Percentiles rank a stretch among this genome's conserved stretches.
Conservation (phyloP, 2,888 invertebrate species). For the Lacanobia oleracea region DNA sequence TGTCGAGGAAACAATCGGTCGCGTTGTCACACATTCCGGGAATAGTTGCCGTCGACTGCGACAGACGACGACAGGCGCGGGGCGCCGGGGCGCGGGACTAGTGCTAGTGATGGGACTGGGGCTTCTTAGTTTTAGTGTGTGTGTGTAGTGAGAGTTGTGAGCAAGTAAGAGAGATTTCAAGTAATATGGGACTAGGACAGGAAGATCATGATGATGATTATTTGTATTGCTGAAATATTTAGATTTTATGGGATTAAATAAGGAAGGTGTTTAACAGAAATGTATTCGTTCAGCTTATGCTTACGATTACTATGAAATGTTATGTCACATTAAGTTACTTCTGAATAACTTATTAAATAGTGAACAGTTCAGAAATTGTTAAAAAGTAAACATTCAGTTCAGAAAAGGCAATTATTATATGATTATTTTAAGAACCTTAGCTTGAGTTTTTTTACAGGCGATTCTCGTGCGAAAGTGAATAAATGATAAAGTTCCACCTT, state of each 20-base stretch:
- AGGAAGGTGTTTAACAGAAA: too few species aligned
- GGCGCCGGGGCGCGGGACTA: neutral
- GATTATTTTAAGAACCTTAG: neutral
- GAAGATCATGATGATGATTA: neutral
- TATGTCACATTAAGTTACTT: too few species aligned
- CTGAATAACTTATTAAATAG: too few species aligned
- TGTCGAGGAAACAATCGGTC: conserved; percentile 42
- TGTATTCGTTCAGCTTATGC: neutral
- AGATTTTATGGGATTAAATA: neutral
- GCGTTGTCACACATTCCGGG: conserved; percentile 56
- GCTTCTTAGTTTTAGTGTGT: neutral
- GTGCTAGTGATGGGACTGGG: conserved; percentile 34
- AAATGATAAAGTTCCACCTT: conserved; percentile 29
- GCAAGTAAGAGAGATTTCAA: too few species aligned
- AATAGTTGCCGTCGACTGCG: conserved; percentile 44
- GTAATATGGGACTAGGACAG: neutral
- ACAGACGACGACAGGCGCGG: conserved; percentile 31
- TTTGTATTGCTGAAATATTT: neutral
- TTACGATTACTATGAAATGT: neutral
- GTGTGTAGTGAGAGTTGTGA: too few species aligned
- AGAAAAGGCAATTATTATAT: neutral
- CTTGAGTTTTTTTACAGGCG: conserved; percentile 7
- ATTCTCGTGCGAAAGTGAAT: conserved; percentile 14
- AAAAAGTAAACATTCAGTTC: neutral
- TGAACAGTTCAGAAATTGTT: too few species aligned